Evolutionary conservation across 2,888 invertebrate genomes (phyloP), one percentile per base, ranked within the genome.

Genomic region (Thymelicus lineola): DNA sequence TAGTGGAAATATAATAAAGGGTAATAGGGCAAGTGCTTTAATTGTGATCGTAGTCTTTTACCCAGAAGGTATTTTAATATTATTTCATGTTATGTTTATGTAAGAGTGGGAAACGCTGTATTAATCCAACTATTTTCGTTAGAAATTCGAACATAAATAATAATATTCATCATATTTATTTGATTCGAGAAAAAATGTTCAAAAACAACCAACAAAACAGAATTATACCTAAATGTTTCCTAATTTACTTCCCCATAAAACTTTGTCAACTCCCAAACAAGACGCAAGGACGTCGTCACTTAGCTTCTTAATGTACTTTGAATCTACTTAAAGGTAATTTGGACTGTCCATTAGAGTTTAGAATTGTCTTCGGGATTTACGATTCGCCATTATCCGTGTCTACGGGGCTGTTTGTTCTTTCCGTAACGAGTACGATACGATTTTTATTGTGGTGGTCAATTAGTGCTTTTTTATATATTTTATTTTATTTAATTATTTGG

Each of bases 341-440:
- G 77, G 80, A 81, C 78, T 84, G 87, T 86, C 86, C 85, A 88
- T 89, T 89, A 86, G 81, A 87, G 84, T 89, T 88, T 80, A 75
- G 77, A 79, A 80, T 80, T 81, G 69, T 58, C 64, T 63, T 71
- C 46, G 42, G 62, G 64, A 64, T 60, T 59, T 64, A 71, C 61
- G 42, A 55, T 53, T 9, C 35, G 15, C 61, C 55, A 46, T 65
- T 65, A 65, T 64, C 42, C 57, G 57, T 67, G 60, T 67, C 59
- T 60, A 42, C 17, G 38, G 42, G 48, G 46, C 28, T 7, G 7
- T 66, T 66, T 66, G 20, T 15, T 46, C 12, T 20, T 46, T 38
- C 15, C 36, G 48, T 38, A 20, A 59, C 66, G 61, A 48, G 15
- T 20, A 50, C 48, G 48, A 38, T 35, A 50, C 66, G 61, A 62